Evolutionary conservation across 64 coral and sea anemone species (phyloP).

Genomic region (Exaiptasia diaphana): DNA sequence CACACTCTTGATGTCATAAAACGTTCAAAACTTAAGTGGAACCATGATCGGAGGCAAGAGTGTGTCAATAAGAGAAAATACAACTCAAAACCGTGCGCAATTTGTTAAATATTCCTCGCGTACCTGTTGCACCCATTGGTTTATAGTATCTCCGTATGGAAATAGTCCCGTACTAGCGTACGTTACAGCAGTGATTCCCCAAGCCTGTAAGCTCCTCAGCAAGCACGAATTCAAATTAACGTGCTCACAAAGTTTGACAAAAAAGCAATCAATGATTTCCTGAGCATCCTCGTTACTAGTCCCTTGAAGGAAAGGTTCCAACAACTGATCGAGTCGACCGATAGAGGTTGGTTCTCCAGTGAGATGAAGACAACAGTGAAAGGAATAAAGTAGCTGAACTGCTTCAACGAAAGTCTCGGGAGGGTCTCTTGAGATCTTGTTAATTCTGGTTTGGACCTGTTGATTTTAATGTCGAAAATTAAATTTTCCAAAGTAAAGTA

Average conservation of each 20-base stretch:
- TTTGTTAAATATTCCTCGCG: no score
- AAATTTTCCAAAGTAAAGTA: neutral
- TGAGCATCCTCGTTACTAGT: conserved; percentile 59
- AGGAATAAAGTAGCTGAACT: conserved; percentile 62
- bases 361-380: conserved; percentile 78
- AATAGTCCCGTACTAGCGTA: conserved; percentile 64
- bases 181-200: conserved; percentile 66
- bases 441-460: conserved; percentile 45
- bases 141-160: conserved; percentile 71
- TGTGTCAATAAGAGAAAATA: no score
- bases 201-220: conserved; percentile 19
- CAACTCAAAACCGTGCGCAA: no score
- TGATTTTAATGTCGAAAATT: neutral
- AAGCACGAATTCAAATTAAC: conserved; percentile 56
- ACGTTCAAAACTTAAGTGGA: no score
- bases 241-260: conserved; percentile 77
- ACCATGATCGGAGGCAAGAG: no score
- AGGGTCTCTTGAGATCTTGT: conserved; percentile 40
- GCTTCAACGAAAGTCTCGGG: conserved; percentile 73
- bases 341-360: conserved; percentile 68
- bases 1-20: no score
- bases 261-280: conserved; percentile 83
- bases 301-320: conserved; percentile 37
- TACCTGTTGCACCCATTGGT: conserved; percentile 91
- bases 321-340: conserved; percentile 62